These are phyloP conservation scores for Netelia inedita DNA, from an alignment of 2,888 invertebrate genomes.

Conservation along the genomic window DNA sequence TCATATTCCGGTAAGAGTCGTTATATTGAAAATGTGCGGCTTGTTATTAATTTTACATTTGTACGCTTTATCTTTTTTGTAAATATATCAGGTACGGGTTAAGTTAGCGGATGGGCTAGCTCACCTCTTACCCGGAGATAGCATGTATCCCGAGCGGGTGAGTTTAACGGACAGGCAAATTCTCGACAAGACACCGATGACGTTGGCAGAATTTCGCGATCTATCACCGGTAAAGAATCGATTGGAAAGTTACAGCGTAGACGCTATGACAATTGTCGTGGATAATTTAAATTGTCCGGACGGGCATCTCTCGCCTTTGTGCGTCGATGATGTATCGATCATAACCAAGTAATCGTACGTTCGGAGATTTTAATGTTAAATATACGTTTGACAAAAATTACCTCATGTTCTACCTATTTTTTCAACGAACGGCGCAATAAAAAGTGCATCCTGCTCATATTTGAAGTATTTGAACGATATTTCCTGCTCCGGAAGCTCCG, in stretches of 20 bases:
- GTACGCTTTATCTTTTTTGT: slow-evolving; percentile 65
- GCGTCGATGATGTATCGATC: slow-evolving; percentile 45
- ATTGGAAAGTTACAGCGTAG: slow-evolving; percentile 69
- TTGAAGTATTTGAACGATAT: no score
- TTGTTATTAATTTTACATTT: slow-evolving; percentile 17
- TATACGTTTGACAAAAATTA: slow-evolving; percentile 1
- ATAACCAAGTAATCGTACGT: slow-evolving; percentile 53
- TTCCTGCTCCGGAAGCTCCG: no score
- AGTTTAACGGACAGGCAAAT: slow-evolving; percentile 70
- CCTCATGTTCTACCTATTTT: not conserved
- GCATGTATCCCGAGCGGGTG: slow-evolving; percentile 77
- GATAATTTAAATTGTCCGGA: slow-evolving; percentile 70
- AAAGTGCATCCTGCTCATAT: not conserved
- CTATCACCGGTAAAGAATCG: slow-evolving; percentile 74
- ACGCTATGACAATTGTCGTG: slow-evolving; percentile 69
- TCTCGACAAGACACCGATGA: slow-evolving; percentile 74
- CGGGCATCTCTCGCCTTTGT: slow-evolving; percentile 68
- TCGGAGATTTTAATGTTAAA: not conserved
- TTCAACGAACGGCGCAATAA: not conserved
- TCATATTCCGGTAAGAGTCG: slow-evolving; percentile 74
- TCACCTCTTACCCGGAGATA: slow-evolving; percentile 87
- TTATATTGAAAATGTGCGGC: slow-evolving; percentile 9
- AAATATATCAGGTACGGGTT: slow-evolving; percentile 86
- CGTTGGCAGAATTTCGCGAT: slow-evolving; percentile 75
- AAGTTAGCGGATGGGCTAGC: slow-evolving; percentile 88